A percentile compares a stretch with the other conserved stretches of the same genome.
Conservation (phyloP, 1,140 invertebrate species). For the Bombus polaris region DNA sequence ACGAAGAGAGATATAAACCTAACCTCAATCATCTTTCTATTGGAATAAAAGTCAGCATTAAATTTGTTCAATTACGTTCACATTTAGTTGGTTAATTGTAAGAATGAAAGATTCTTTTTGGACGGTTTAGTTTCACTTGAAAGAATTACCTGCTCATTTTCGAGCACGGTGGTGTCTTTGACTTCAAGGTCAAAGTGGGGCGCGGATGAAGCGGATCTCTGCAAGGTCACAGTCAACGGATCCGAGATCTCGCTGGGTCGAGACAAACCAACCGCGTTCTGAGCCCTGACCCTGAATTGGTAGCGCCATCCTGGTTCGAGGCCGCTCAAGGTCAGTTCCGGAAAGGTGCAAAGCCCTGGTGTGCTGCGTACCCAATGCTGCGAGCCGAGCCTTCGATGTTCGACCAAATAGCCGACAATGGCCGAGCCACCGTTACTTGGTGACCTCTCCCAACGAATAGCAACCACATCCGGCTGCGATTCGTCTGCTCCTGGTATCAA, state of each 20-base stretch:
- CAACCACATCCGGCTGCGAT: conserved; percentile 92
- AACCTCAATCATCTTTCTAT: background rate
- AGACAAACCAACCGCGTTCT: conserved; percentile 92
- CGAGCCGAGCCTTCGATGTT: conserved; percentile 90
- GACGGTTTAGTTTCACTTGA: background rate
- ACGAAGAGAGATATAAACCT: background rate
- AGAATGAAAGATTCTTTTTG: no score
- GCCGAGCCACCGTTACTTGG: conserved; percentile 93
- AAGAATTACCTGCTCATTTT: conserved; percentile 87
- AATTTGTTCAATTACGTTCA: no score
- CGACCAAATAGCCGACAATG: conserved; percentile 92
- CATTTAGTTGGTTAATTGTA: no score
- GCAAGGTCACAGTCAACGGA: conserved; percentile 88
- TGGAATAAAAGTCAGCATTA: background rate
- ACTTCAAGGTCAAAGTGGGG: conserved; percentile 88
- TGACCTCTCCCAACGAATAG: conserved; percentile 93
- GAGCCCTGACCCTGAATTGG: conserved; percentile 93
- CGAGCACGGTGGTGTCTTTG: conserved; percentile 86
- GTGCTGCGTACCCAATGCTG: conserved; percentile 90
- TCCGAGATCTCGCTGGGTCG: conserved; percentile 91
- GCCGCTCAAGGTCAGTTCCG: conserved; percentile 89
- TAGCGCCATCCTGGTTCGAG: conserved; percentile 94
- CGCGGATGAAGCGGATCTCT: conserved; percentile 86
- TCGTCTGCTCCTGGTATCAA: conserved; percentile 86
- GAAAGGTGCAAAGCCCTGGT: conserved; percentile 86